phyloP scores from a whole-genome alignment of 1,140 invertebrate species.

The Meloidogyne floridensis region DNA sequence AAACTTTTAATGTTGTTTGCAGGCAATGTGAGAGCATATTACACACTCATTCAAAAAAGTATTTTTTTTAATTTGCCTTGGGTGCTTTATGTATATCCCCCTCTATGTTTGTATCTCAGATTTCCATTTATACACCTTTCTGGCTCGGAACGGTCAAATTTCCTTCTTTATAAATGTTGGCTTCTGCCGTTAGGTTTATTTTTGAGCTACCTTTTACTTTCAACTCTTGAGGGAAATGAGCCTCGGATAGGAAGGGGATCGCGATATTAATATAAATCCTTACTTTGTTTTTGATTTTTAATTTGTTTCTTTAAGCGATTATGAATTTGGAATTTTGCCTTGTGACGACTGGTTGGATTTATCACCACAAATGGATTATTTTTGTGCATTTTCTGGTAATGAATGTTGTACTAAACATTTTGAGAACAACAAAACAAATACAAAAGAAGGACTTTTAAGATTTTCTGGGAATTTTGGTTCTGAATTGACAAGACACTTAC shows the following conservation, averaged over 20 bases:
- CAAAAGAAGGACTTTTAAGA: conserved; percentile 11
- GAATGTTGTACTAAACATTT: conserved; percentile 27
- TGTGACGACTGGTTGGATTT: conserved; percentile 50
- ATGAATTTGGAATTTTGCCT: conserved; percentile 46
- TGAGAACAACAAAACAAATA: not conserved
- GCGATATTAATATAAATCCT: too few relatives aligned
- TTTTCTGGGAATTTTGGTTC: conserved; percentile 31
- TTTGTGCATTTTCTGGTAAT: conserved; percentile 44
- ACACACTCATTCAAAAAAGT: conserved; percentile 34
- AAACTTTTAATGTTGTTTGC: conserved; percentile 31
- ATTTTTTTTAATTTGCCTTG: not conserved
- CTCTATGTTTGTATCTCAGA: too few relatives aligned
- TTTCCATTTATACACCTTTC: too few relatives aligned
- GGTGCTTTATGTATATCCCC: too few relatives aligned
- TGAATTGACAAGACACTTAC: conserved; percentile 36
- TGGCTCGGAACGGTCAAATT: too few relatives aligned
- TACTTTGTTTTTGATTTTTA: not conserved
- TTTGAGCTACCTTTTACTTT: too few relatives aligned
- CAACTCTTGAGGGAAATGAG: too few relatives aligned
- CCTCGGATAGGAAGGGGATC: too few relatives aligned
- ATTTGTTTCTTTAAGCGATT: conserved; percentile 30
- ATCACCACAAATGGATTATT: conserved; percentile 49
- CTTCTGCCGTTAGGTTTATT: too few relatives aligned
- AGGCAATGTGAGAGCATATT: conserved; percentile 18
- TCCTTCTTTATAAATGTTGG: too few relatives aligned